Base-by-base conservation (phyloP, 2,888 invertebrate species). In the Eupithecia exiguata region DNA sequence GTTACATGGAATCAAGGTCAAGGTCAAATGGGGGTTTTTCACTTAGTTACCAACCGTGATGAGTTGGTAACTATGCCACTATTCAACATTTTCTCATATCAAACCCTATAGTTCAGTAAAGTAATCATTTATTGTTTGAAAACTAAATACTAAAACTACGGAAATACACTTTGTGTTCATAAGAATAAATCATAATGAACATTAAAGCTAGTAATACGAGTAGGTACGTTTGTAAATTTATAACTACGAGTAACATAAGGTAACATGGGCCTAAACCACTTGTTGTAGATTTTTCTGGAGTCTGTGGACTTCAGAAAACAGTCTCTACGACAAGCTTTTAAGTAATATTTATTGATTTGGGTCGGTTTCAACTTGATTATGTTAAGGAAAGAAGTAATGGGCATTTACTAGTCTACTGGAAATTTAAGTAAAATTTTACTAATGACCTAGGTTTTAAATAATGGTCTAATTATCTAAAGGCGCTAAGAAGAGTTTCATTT, bases 371-470 rank as follows among this genome's bases (percentile, higher is more conserved):
- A 53, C 0, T 53, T 14, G 4, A 58, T 12, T 21, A 25, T 21
- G 12, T 25, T 58, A 10, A 25, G 58, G 25, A 12, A 5, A 25
- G 9, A 58, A 58, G 58, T 25, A 10, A 58, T 5, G 5, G 40
- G 36, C 38, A 40, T 66, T 43, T 25, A 25, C 40, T 25, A 66
- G 66, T 43, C 43, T 21, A 16, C 30, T 14, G 25, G 7, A 66
- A 66, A 43, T 12, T 66, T n/a, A 66, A 43, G 7, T 67, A 14
- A 68, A 43, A 66, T 71, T 71, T 74, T 21, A 25, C 61, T 71
- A 74, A 69, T 69, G 68, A 49, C 18, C 36, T 70, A 43, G 62
- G 68, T 53, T 63, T 63, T 9, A 68, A 70, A 70, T 75, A 72
- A 72, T 75, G 30, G 63, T 43, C 16, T 69, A 36, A 69, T 70